Evolutionary conservation across 2,113 vertebrate species (phyloP).

Genomic region (Leptocoma aspasia): DNA sequence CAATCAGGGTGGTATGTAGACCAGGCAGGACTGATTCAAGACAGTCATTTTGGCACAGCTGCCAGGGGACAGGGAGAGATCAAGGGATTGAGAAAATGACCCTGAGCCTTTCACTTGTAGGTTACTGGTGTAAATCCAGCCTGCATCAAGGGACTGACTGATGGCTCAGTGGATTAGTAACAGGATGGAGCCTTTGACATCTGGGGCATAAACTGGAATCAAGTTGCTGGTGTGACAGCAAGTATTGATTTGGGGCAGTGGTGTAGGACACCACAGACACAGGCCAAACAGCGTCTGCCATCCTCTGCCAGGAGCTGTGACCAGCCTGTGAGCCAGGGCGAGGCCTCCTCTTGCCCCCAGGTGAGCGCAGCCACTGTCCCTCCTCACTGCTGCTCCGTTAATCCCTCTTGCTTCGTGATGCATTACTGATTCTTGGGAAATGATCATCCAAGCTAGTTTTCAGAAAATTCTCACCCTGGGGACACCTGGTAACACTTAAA

Average conservation of each 20-base stretch:
- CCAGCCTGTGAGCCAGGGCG: neutral
- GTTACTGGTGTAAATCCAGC: constrained; percentile 27
- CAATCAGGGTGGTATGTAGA: neutral
- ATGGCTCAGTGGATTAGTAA: constrained; percentile 9
- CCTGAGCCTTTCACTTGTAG: constrained; percentile 16
- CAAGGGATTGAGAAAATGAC: neutral
- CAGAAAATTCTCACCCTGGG: neutral
- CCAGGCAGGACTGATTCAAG: neutral
- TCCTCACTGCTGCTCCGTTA: neutral
- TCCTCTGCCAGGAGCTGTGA: neutral
- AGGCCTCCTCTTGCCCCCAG: neutral
- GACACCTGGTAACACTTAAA: neutral
- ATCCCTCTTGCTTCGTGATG: neutral
- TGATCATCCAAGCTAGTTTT: neutral
- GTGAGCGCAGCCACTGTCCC: neutral
- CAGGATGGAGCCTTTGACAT: neutral
- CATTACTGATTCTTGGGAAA: neutral
- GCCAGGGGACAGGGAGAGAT: neutral
- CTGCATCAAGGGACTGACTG: neutral
- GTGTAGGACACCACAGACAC: accelerated
- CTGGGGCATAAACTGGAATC: neutral
- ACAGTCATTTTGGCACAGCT: neutral
- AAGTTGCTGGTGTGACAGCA: neutral
- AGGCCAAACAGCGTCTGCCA: neutral
- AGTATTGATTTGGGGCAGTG: neutral